Base-by-base conservation (phyloP, 1,140 invertebrate genomes). In the Zaprionus ghesquierei region DNA sequence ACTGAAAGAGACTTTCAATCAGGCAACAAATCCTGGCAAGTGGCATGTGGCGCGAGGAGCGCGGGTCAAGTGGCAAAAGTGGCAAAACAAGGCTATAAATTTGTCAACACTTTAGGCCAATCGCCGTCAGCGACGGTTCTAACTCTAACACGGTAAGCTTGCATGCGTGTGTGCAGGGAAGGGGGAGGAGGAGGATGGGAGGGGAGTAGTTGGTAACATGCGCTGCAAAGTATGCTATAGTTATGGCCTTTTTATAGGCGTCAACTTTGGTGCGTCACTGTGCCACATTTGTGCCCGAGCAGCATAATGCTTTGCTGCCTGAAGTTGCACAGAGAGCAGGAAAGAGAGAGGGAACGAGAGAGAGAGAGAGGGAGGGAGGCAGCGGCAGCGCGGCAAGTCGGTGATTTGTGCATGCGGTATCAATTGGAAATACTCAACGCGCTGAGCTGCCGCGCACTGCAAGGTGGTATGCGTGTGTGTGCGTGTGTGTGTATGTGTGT, bases 51-150 rank as follows among this genome's bases (percentile, higher is more conserved):
- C 58, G n/a, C n/a, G n/a, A n/a, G n/a, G n/a, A n/a, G n/a, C n/a
- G n/a, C n/a, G n/a, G n/a, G n/a, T n/a, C n/a, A 41, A 15, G n/a
- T 15, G 35, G 35, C 35, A 15, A n/a, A n/a, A 76, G 63, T 74
- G 65, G 77, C 75, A 86, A 87, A 86, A 86, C 82, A 86, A 87
- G 64, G 64, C 86, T 65, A 87, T 86, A 86, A 86, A 86, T 87
- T 87, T 86, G 82, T 87, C 82, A 86, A 87, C 82, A 75, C 81
- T 85, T 78, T 72, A 35, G 75, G 62, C 78, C 58, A 76, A 75
- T 69, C 51, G 66, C 71, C 69, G 63, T 49, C 49, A 55, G 55
- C 46, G 35, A 35, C 54, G 23, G 6, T n/a, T 38, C n/a, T 53
- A 27, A 59, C 18, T 70, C 35, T 13, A 64, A 64, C 68, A 72